phyloP scores from a whole-genome alignment of 2,888 invertebrate genomes.

The Drosophila subquinaria region DNA sequence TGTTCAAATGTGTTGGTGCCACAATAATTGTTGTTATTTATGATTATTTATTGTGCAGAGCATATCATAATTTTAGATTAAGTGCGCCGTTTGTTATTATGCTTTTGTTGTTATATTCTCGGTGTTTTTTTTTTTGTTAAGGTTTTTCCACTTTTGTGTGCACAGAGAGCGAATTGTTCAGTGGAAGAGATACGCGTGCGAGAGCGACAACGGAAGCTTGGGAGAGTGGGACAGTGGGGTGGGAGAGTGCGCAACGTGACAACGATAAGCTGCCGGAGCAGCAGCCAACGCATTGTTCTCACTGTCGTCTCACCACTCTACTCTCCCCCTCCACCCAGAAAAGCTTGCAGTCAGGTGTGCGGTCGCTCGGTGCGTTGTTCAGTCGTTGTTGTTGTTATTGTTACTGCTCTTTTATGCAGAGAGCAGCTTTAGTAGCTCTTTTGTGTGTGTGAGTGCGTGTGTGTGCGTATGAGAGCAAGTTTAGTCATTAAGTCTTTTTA shows the following conservation, averaged over 20 bases:
- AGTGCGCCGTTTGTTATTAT: slow-evolving; percentile 40
- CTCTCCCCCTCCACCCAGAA: slow-evolving; percentile 20
- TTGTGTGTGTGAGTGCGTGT: slow-evolving; percentile 13
- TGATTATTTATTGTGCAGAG: slow-evolving; percentile 52
- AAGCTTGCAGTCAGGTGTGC: slow-evolving; percentile 59
- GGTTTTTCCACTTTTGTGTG: slow-evolving; percentile 38
- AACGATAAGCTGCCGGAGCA: slow-evolving; percentile 58
- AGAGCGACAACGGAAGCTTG: slow-evolving; percentile 23
- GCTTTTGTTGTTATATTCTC: slow-evolving; percentile 5
- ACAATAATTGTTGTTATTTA: slow-evolving; percentile 48
- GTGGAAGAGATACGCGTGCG: slow-evolving; percentile 9
- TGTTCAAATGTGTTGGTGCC: slow-evolving; percentile 18
- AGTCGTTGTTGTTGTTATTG: slow-evolving; percentile 19
- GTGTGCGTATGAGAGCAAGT: slow-evolving; percentile 42
- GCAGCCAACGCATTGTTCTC: slow-evolving; percentile 30
- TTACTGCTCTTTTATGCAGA: slow-evolving; percentile 37
- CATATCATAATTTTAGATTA: slow-evolving; percentile 51
- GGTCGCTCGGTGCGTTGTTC: slow-evolving; percentile 34
- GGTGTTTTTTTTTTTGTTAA: slow-evolving; percentile 10
- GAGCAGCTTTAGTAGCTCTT: slow-evolving; percentile 9
- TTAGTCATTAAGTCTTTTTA: slow-evolving; percentile 56
- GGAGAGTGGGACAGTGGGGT: not conserved
- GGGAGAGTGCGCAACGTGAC: slow-evolving; percentile 45
- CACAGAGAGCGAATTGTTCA: slow-evolving; percentile 25
- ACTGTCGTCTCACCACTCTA: not conserved